Base-by-base conservation (phyloP, 2,888 invertebrate genomes). In the Scotopteryx bipunctaria region DNA sequence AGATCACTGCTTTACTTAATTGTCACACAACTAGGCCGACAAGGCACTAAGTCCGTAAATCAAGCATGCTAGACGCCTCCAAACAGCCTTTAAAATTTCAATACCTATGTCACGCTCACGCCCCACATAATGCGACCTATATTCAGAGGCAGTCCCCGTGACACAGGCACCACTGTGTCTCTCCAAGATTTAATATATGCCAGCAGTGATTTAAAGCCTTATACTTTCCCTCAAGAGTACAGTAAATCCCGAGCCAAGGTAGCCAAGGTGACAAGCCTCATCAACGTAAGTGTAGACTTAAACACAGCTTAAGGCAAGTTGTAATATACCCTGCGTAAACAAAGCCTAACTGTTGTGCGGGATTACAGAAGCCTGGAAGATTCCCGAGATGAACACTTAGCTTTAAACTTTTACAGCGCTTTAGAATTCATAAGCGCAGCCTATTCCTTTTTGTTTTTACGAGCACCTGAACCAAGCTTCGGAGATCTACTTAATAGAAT, bases 201-300 rank as follows among this genome's bases (percentile, higher is more conserved):
- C 1, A 11, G 3, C 27, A 27, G 27, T 27, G 16, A 38, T 38
- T 16, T 38, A 27, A 38, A 38, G 25, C 9, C 25, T 15, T 16
- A 31, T 15, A 27, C 35, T 19, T 45, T 15, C 36, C 27, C 1
- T n/a, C 11, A 16, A 45, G 31, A 36, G 13, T 14, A n/a, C 6
- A 14, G 15, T 46, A 42, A 46, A 52, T 46, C 37, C n/a, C 21
- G n/a, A 16, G 17, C 15, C 11, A 17, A 9, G 29, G 27, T 11
- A 33, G 15, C 21, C n/a, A 5, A 27, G 29, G 17, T 33, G 43
- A 8, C 43, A 21, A 44, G 44, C 23, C 53, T 54, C 48, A 44
- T 54, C 48, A 44, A 27, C 14, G 29, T 35, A 29, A 54, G 53
- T 44, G 43, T 44, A 31, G 35, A 53, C 40, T 53, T 35, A 43